Evolutionary conservation across 1,140 invertebrate species (phyloP).

Genomic region (Euborellia annulipes): DNA sequence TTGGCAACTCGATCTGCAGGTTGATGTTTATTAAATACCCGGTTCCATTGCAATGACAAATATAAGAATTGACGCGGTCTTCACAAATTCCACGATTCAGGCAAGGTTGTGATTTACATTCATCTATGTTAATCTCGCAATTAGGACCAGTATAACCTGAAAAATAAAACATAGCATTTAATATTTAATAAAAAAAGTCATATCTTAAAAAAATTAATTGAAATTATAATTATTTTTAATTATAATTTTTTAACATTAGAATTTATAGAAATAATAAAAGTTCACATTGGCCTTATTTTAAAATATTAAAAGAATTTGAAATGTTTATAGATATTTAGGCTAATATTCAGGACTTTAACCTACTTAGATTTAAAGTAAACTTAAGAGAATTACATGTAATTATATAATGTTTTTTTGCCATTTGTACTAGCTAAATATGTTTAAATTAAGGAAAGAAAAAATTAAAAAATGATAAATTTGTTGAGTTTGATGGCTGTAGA

Average conservation of each 20-base stretch:
- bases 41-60: conserved; percentile 54
- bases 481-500: too few relatives aligned
- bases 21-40: conserved; percentile 24
- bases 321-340: too few relatives aligned
- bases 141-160: conserved; percentile 41
- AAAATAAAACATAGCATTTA: background rate
- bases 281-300: too few relatives aligned
- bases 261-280: background rate
- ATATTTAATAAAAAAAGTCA: background rate
- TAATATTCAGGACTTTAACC: too few relatives aligned
- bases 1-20: background rate
- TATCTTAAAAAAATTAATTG: background rate
- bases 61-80: conserved; percentile 60
- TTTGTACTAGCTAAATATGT: too few relatives aligned
- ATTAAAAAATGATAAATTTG: too few relatives aligned
- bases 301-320: too few relatives aligned
- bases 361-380: too few relatives aligned
- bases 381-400: too few relatives aligned
- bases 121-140: conserved; percentile 52
- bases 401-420: too few relatives aligned
- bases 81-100: conserved; percentile 66
- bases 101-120: conserved; percentile 59
- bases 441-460: too few relatives aligned
- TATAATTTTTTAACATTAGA: background rate
- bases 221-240: background rate